Conservation (phyloP, 1,140 invertebrate genomes). For the Cotesia glomerata region DNA sequence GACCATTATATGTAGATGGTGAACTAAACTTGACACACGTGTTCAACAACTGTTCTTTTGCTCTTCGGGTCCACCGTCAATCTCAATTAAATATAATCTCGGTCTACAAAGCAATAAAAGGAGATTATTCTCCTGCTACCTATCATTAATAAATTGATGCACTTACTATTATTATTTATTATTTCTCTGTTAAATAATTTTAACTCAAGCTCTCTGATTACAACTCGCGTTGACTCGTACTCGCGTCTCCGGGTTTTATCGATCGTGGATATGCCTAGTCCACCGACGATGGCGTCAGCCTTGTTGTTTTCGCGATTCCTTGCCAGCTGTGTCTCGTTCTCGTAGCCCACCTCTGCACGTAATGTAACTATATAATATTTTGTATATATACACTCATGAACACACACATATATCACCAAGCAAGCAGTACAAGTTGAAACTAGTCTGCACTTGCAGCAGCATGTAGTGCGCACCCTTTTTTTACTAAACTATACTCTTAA, state of each 20-base stretch:
- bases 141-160: background rate
- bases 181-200: background rate
- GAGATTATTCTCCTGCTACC: no score
- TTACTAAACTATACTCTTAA: no score
- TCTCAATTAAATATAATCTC: no score
- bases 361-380: background rate
- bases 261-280: conserved; percentile 9
- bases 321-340: background rate
- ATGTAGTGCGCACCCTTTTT: no score
- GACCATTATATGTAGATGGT: no score
- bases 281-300: background rate
- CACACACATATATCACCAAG: no score
- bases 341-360: background rate
- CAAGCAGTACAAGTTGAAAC: no score
- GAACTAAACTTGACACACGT: no score
- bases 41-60: no score
- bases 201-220: background rate
- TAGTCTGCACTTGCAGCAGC: no score
- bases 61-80: no score
- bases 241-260: conserved; percentile 15
- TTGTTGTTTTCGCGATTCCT: conserved; percentile 1
- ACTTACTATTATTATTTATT: background rate
- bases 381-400: background rate
- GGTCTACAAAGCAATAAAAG: no score
- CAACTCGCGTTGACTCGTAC: background rate